These are phyloP conservation scores for Schizopygopsis malacanthus DNA, from an alignment of 2,797 vertebrate species.

Conservation along the genomic window DNA sequence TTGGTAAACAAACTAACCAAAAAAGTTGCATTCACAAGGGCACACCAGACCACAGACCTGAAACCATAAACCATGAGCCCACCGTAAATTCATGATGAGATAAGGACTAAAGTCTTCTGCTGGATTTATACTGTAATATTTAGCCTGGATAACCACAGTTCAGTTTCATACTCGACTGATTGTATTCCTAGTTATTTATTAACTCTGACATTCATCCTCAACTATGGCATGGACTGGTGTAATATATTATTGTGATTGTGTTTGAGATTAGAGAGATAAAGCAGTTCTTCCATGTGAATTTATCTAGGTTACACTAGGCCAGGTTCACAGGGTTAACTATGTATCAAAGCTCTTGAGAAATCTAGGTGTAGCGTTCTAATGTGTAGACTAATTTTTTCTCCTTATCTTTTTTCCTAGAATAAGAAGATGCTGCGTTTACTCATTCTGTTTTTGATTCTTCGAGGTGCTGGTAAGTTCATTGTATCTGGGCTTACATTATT, in stretches of 20 bases:
- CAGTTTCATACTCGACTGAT: background rate
- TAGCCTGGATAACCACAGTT: background rate
- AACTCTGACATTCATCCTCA: conserved; percentile 14
- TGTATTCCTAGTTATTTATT: background rate
- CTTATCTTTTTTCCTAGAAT: conserved; percentile 66
- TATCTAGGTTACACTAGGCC: conserved; percentile 6
- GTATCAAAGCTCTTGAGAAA: background rate
- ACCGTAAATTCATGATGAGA: background rate
- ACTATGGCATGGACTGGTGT: background rate
- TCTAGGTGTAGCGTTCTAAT: background rate
- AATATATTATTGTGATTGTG: background rate
- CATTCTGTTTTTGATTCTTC: conserved; percentile 77
- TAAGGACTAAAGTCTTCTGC: background rate
- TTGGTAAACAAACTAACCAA: background rate
- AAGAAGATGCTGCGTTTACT: conserved; percentile 83
- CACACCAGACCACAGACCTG: background rate
- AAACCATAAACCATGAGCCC: background rate
- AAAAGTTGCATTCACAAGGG: conserved; percentile 9
- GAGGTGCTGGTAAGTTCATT: conserved; percentile 72
- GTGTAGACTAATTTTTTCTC: conserved; percentile 17
- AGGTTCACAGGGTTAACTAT: background rate
- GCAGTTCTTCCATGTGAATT: background rate
- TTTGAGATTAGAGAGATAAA: conserved; percentile 18
- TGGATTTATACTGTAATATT: conserved; percentile 1
- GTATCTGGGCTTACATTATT: background rate